phyloP scores from a whole-genome alignment of 2,888 invertebrate genomes.

The Eristalis tenax region DNA sequence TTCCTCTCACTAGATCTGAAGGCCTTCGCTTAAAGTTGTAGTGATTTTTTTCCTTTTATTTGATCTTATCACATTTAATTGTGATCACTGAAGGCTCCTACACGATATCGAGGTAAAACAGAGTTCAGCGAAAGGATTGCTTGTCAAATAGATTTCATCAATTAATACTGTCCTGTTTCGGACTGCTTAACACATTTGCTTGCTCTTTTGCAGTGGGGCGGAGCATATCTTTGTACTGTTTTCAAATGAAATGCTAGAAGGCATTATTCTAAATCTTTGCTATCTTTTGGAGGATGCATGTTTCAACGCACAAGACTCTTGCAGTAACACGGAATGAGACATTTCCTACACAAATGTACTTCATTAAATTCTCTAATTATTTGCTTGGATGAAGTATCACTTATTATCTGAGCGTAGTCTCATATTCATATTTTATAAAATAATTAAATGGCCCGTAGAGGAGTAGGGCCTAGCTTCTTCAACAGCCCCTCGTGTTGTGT shows the following conservation, averaged over 20 bases:
- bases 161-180: neutral
- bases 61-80: conserved; percentile 17
- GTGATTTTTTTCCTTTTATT: conserved; percentile 9
- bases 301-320: too few species aligned
- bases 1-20: conserved; percentile 23
- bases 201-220: neutral
- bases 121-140: neutral
- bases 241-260: neutral
- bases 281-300: too few species aligned
- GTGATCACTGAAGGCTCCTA: neutral
- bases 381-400: too few species aligned
- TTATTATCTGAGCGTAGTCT: too few species aligned
- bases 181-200: neutral
- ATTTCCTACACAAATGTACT: too few species aligned
- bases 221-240: neutral
- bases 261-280: neutral
- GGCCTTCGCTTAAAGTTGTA: conserved; percentile 1
- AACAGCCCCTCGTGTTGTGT: too few species aligned
- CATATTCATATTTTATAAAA: too few species aligned
- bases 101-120: neutral
- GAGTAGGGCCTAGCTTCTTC: too few species aligned
- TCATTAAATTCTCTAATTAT: too few species aligned
- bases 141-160: neutral
- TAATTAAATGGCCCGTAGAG: too few species aligned
- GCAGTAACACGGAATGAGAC: too few species aligned